Percentiles rank a stretch among this genome's conserved stretches.
Evolutionary conservation across 2,113 vertebrate species (phyloP).

Genomic region (Campylorhamphus procurvoides): DNA sequence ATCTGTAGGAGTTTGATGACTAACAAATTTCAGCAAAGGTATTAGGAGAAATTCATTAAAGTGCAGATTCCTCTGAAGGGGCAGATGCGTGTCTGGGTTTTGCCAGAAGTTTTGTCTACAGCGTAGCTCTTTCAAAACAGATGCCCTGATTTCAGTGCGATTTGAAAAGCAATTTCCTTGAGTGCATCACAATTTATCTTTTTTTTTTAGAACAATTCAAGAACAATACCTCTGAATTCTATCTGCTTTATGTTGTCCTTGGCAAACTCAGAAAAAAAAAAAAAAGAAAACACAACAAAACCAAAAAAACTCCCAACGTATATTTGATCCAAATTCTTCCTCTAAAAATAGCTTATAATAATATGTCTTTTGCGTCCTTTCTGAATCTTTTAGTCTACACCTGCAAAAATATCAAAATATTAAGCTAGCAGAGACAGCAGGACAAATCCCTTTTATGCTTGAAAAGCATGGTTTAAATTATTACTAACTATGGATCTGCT

Average conservation of each 20-base stretch:
- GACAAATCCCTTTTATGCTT: conserved; percentile 1
- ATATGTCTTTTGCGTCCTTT: neutral
- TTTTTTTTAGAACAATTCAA: neutral
- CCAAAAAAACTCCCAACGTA: neutral
- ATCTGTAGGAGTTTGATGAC: neutral
- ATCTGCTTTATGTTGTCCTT: neutral
- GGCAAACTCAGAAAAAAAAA: neutral
- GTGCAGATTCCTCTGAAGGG: neutral
- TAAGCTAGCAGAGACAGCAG: neutral
- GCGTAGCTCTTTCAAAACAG: neutral
- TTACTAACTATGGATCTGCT: neutral
- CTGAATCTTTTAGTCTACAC: neutral
- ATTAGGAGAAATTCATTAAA: neutral
- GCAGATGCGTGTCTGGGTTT: neutral
- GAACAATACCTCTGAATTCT: neutral
- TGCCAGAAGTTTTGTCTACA: neutral
- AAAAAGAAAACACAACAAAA: neutral
- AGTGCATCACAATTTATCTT: neutral
- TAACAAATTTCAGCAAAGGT: neutral
- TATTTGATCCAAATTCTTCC: neutral
- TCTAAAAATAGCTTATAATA: neutral
- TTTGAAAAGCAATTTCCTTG: neutral
- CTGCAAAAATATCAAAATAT: conserved; percentile 24
- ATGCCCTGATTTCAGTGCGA: neutral
- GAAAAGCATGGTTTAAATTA: neutral